Evolutionary conservation across 2,888 invertebrate species (phyloP).

Genomic region (Latheticus oryzae): DNA sequence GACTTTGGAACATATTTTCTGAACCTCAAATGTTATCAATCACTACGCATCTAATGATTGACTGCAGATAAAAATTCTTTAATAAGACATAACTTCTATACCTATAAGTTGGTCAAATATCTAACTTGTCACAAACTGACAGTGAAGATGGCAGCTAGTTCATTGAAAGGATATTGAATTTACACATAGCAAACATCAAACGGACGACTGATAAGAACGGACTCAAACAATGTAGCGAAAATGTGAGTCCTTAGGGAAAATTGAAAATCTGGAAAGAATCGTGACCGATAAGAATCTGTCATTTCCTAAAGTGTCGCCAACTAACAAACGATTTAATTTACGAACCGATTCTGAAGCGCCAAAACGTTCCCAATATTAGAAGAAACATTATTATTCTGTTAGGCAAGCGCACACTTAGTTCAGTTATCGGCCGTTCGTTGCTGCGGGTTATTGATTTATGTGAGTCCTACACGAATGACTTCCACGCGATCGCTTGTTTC

Average conservation of each 20-base stretch:
- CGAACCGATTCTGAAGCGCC: slow-evolving; percentile 47
- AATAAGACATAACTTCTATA: too few relatives aligned
- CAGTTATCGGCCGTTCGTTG: slow-evolving; percentile 52
- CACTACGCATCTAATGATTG: too few relatives aligned
- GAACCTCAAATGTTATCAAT: too few relatives aligned
- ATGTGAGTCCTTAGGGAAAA: slow-evolving; percentile 47
- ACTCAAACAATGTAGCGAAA: slow-evolving; percentile 38
- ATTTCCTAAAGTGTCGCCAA: slow-evolving; percentile 55
- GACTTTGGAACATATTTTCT: too few relatives aligned
- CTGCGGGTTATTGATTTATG: slow-evolving; percentile 56
- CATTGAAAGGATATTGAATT: slow-evolving; percentile 38
- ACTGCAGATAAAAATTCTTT: too few relatives aligned
- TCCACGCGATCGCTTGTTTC: slow-evolving; percentile 50
- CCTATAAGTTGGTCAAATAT: too few relatives aligned
- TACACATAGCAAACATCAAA: slow-evolving; percentile 31
- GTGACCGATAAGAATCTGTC: slow-evolving; percentile 57
- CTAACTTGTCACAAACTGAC: too few relatives aligned
- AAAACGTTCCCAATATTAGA: slow-evolving; percentile 46
- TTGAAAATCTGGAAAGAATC: slow-evolving; percentile 55
- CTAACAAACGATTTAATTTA: slow-evolving; percentile 46
- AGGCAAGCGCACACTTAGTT: slow-evolving; percentile 56
- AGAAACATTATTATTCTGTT: slow-evolving; percentile 57
- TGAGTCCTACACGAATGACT: slow-evolving; percentile 52
- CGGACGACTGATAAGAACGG: slow-evolving; percentile 33
- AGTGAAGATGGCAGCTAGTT: too few relatives aligned